A percentile compares a stretch with the other conserved stretches of the same genome.
Evolutionary conservation across 2,113 vertebrate genomes (phyloP).

Genomic region (Jacana jacana): DNA sequence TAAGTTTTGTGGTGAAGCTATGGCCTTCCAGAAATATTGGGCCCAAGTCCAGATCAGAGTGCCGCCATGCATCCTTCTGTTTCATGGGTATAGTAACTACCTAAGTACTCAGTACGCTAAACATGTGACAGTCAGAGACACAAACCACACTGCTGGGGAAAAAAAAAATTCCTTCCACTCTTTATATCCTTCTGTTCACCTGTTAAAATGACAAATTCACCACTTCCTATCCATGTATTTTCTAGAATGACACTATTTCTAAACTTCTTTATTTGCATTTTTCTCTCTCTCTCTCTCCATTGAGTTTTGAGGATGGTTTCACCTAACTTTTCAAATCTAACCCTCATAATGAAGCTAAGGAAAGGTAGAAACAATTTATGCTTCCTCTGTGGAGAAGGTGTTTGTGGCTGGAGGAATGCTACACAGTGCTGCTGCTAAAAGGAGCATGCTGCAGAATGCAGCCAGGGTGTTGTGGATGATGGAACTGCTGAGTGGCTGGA

Average conservation of each 20-base stretch:
- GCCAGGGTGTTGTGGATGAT: rapidly evolving
- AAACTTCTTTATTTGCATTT: not conserved
- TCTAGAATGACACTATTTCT: not conserved
- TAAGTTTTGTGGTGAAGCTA: not conserved
- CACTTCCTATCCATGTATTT: not conserved
- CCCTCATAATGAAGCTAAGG: not conserved
- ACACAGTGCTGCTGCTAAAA: not conserved
- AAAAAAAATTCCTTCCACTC: not conserved
- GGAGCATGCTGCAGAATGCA: not conserved
- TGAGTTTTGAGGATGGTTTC: not conserved
- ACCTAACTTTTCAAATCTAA: not conserved
- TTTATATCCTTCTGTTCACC: not conserved
- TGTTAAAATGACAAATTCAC: not conserved
- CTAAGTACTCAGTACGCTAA: not conserved
- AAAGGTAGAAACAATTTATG: not conserved
- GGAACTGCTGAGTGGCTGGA: not conserved
- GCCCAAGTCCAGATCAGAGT: not conserved
- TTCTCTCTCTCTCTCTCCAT: not conserved
- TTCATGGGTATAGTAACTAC: not conserved
- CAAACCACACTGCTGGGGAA: not conserved
- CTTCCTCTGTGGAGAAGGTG: not conserved
- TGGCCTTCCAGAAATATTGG: not conserved
- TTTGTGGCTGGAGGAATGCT: not conserved
- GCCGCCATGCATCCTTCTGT: not conserved
- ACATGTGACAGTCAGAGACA: not conserved